These are phyloP conservation scores for Lasiurus cinereus DNA, from an alignment of 2,113 vertebrate species.

Conservation along the genomic window DNA sequence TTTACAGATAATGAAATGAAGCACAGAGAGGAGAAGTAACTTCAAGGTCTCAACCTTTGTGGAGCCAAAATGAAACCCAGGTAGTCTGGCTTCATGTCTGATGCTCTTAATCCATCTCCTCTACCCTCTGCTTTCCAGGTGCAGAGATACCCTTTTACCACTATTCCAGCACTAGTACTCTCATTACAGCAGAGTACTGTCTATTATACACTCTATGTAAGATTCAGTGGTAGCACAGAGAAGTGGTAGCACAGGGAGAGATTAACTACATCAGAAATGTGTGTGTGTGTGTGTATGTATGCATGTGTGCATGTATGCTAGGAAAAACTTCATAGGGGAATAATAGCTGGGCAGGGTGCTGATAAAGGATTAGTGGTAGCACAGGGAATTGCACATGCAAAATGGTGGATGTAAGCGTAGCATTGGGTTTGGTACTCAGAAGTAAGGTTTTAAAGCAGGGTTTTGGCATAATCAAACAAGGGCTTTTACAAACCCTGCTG, in stretches of 20 bases:
- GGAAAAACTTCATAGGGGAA: background rate
- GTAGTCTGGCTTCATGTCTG: background rate
- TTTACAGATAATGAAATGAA: background rate
- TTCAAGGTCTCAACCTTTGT: background rate
- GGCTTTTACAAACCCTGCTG: background rate
- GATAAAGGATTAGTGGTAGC: background rate
- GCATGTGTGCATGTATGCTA: background rate
- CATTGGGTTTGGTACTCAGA: background rate
- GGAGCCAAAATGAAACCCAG: background rate
- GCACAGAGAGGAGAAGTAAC: background rate
- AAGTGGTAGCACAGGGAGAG: background rate
- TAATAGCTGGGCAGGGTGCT: background rate
- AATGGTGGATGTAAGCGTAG: background rate
- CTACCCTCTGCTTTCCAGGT: fast-evolving
- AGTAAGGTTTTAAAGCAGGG: background rate
- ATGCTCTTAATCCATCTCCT: background rate
- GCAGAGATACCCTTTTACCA: too few species aligned
- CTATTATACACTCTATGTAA: background rate
- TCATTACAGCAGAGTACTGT: background rate
- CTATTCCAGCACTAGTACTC: too few species aligned
- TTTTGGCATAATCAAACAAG: background rate
- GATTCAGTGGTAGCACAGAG: background rate
- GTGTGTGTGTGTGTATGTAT: background rate
- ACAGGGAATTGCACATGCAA: background rate
- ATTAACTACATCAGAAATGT: background rate